Evolutionary conservation across 2,797 vertebrate species (phyloP), one percentile per base, ranked within the genome.

Genomic region (Gymnopithys bicolor): DNA sequence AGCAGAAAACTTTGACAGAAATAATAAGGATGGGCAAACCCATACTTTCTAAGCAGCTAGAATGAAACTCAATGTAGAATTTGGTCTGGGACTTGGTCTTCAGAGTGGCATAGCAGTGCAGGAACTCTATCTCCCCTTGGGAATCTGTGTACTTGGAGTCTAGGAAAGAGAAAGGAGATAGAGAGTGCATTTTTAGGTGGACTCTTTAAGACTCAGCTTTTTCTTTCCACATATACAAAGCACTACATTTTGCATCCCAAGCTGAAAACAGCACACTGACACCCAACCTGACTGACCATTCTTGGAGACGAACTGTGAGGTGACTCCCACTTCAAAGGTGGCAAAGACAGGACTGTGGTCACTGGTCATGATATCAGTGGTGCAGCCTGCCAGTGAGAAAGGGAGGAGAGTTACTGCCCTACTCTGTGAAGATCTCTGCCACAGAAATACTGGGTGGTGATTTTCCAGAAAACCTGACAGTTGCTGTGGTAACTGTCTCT

Each of bases 311-410:
- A 99, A 99, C 97, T 99, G 99, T 18, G 99, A 99, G 33, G 99
- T 98, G 59, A 99, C 99, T 51, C 99, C 99, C 22, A 99, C 99
- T 97, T 99, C 99, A 96, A 99, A 99, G 4, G 99, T 99, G 74
- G 99, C 99, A 86, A 99, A 99, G 37, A 99, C 99, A 2, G 99
- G 99, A 19, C 99, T 99, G 97, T 99, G 99, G 96, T 99, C 99
- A 45, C 99, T 99, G 4, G 99, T 99, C 98, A 98, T 98, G 97
- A 99, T 99, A 96, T 99, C 99, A 21, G 98, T 99, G 80, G 99
- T 99, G 95, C 99, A 99, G 28, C 99, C 99, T 99, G 97, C 41
- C 92, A 95, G 68, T 7, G 10, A 96, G 48, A 96, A 67, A 88
- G 33, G 43, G 78, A 93, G 45, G 27, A 53, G 4, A n/a, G 58